phyloP scores from a whole-genome alignment of 2,797 vertebrate species.

The Leucoraja ocellata region DNA sequence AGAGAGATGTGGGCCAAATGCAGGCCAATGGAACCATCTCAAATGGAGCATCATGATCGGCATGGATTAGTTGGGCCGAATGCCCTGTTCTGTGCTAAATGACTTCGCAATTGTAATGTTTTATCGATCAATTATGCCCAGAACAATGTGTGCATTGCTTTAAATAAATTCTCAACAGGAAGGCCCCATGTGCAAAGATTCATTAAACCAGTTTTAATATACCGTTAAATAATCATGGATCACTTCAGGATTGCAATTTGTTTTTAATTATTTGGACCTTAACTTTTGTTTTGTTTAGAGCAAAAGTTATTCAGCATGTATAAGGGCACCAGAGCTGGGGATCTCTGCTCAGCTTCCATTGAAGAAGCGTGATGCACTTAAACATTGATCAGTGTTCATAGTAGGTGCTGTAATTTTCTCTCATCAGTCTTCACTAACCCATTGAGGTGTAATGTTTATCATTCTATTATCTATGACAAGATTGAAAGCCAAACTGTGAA shows the following conservation, averaged over 20 bases:
- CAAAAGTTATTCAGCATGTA: background rate
- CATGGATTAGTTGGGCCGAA: too few species aligned
- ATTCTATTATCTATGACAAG: constrained; percentile 5
- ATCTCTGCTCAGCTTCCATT: background rate
- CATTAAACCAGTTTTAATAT: background rate
- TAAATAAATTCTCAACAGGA: constrained; percentile 1
- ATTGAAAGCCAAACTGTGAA: background rate
- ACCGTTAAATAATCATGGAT: background rate
- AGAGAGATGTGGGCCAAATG: too few species aligned
- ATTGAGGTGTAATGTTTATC: background rate
- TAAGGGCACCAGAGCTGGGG: background rate
- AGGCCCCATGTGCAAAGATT: background rate
- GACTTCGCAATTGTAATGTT: background rate
- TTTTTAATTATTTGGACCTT: background rate
- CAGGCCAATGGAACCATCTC: too few species aligned
- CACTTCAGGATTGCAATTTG: background rate
- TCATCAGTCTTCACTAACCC: constrained; percentile 21
- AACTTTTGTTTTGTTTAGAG: background rate
- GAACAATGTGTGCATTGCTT: background rate
- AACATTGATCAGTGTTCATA: background rate
- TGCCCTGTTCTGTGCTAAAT: too few species aligned
- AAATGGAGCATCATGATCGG: too few species aligned
- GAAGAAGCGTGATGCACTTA: background rate
- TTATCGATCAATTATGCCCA: background rate
- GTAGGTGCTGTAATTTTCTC: constrained; percentile 26